Evolutionary conservation across 2,797 vertebrate species (phyloP), one percentile per base, ranked within the genome.

Genomic region (Sphenodon punctatus): DNA sequence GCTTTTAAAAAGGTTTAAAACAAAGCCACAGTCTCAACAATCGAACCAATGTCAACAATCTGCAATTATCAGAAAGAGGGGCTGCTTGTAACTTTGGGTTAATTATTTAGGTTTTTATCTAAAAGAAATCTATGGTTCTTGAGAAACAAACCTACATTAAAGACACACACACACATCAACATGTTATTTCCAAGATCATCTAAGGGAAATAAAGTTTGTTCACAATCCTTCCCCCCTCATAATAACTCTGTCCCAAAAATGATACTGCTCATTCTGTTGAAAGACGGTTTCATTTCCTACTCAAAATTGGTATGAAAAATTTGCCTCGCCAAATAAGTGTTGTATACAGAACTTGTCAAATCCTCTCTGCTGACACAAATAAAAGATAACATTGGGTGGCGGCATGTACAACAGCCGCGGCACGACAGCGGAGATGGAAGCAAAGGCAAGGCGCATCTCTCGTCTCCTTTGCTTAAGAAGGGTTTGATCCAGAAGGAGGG

Each of bases 361-460:
- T 92, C 83, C 89, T 89, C 90, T 91, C 94, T 96, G 94, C 94
- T 93, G 95, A 95, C 95, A 95, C 94, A 95, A 94, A 95, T 96
- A 93, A 95, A 95, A 95, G 95, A 92, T 93, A 93, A 94, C 95
- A 83, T 89, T 80, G 92, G 94, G 93, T 92, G 93, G 93, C 94
- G 85, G 94, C 90, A 89, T 95, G 95, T 95, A 96, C 94, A 95
- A 93, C 94, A 95, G 95, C 88, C 75, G 88, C 94, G 94, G 96
- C 94, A 93, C 95, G 94, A 91, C 68, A 93, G 92, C 90, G 67
- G 67, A 92, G 91, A 84, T 73, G 81, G 90, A 94, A 92, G 93
- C 87, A 94, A 93, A 94, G 92, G 92, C 14, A 91, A 94, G 81
- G 75, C 69, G 48, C 78, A 85, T 92, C 91, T 90, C 80, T 88